Evolutionary conservation across 2,113 vertebrate species (phyloP), one percentile per base, ranked within the genome.

Genomic region (Thunnus maccoyii): DNA sequence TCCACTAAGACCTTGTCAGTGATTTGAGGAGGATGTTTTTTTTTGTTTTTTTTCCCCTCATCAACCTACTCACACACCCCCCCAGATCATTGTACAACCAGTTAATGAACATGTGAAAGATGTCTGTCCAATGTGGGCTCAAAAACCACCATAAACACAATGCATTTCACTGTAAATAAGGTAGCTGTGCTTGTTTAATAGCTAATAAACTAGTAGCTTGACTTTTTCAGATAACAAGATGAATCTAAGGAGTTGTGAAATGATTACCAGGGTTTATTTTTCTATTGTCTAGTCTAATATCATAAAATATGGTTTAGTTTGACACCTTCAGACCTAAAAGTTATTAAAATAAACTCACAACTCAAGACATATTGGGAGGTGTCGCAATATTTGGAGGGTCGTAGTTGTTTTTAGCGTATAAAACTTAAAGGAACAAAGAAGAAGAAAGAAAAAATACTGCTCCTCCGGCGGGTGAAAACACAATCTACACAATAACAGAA

Each of bases 101-200:
- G 36, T 55, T 78, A 74, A 61, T 75, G 58, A 72, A 32, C 82
- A 68, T n/a, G 22, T 63, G 86, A 86, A 60, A 18, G 50, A 76
- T 76, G 64, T 80, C 65, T 68, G 62, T 56, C 78, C 67, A 55
- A 56, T n/a, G 25, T 41, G 61, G 30, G 63, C 44, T 64, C 54
- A 18, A 50, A 46, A 60, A 46, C 30, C 36, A 55, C 60, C 22
- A 22, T 0, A 83, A 80, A 85, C 47, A 72, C 46, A n/a, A 55
- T 9, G 13, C 22, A 57, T 18, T 48, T 9, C 27, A 4, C 8
- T 54, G 58, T 60, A 55, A 48, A 60, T 64, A 0, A 60, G 48
- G 22, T n/a, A 20, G 25, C 48, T 9, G 25, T 1, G 48, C 22
- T 48, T 11, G 22, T 81, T 63, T 69, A 65, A 74, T 61, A 46